Base-by-base conservation (phyloP, 2,113 vertebrate species). In the Elanoides forficatus region DNA sequence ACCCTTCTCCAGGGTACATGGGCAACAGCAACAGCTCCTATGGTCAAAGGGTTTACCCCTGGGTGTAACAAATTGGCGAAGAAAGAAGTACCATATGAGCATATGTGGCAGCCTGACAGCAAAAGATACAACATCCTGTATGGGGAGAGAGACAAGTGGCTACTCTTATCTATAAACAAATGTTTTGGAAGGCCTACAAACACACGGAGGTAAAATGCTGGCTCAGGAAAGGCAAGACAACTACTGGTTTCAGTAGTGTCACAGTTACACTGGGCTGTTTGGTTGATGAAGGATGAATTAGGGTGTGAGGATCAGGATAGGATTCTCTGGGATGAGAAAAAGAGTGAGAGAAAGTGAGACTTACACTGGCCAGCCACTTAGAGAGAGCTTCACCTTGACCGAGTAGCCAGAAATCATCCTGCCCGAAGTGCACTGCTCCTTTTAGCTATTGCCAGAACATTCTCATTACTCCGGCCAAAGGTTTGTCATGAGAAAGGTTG, bases 381-480 rank as follows among this genome's bases (percentile, higher is more conserved):
- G 62, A 50, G 76, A 34, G 76, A 55, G 20, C 59, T 73, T 95
- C 79, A 93, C 90, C 85, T 78, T 93, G 88, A 71, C 29, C 1
- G 1, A 66, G 66, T 20, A 73, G 73, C 62, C 81, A 91, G 89
- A 59, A 75, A 50, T 47, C 1, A 0, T 81, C 58, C 84, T 60
- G 42, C 81, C 53, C 22, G 3, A 87, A 52, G 38, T 11, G 10
- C 72, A 26, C 43, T 17, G 63, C 53, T 93, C 45, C 60, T 73
- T 68, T 83, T 80, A 93, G 86, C 88, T 81, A 14, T 9, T 93
- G 92, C 90, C 92, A 96, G 92, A 70, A 78, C 29, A 48, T 81
- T 95, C 88, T 75, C 22, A 30, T 21, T 50, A 45, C 71, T 88
- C 32, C 38, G 88, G 90, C 92, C 95, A 96, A 93, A 67, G 42